Base-by-base conservation (phyloP, 1,140 invertebrate genomes). In the Contarinia nasturtii region DNA sequence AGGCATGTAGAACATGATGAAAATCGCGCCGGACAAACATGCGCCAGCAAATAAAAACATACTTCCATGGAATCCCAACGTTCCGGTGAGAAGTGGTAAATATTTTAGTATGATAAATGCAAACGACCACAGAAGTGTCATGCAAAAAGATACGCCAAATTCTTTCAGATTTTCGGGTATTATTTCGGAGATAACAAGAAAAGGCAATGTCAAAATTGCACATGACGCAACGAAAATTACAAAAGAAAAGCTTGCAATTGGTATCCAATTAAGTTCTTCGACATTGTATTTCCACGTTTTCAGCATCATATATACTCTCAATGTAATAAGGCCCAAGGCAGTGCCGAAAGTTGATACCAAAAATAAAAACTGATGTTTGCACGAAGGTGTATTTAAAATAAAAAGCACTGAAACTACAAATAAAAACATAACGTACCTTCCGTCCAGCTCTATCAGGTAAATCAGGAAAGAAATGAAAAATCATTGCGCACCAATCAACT, bases 1-100 rank as follows among this genome's bases (percentile, higher is more conserved):
- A 0, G 79, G 79, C 18, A 80, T 58, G 37, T 74, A 55, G 7
- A 69, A 4, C 2, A 47, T 22, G 2, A 43, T 34, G 36, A 50
- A 51, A 27, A 46, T 37, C 14, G 10, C 20, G 12, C 19, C 18
- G 45, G 44, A 17, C 11, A 34, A 15, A 18, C 18, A 41, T 20
- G 18, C 19, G 27, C 46, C 43, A 14, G 46, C 14, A 36, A 33
- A 40, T 33, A 42, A 15, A 12, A 14, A 45, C 19, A 45, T 48
- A 18, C 18, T 33, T 37, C 42, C 27, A 33, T 48, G 21, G 11
- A 41, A 21, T 45, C 46, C 46, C 4, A 41, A 17, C 27, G 19
- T 5, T 20, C 14, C 15, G 20, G 17, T 53, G n/a, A 64, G 20
- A 10, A 57, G 20, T 0, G 61, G 56, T 18, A 53, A 48, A 19